Evolutionary conservation across 2,113 vertebrate species (phyloP), one percentile per base, ranked within the genome.

Genomic region (Myrmecobius fasciatus): DNA sequence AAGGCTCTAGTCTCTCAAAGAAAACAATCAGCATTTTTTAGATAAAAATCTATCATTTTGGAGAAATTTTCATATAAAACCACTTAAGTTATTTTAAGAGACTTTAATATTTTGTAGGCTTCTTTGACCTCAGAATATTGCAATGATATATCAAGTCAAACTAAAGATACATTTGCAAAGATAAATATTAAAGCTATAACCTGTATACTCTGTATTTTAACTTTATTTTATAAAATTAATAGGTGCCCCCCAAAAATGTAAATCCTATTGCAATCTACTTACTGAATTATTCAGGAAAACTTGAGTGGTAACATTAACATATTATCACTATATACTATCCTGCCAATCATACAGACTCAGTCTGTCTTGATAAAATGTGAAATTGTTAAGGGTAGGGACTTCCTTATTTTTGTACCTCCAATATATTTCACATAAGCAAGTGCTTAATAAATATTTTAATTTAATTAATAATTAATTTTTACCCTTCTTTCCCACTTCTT

Each of bases 1-100:
- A 88, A 0, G 92, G 51, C 89, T 83, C 49, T 91, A 93, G 28
- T 25, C 89, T 92, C 31, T 75, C 12, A 93, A 89, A 95, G 49
- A 93, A 92, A 8, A 46, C 1, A 43, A 75, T 36, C 11, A 94
- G 91, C 91, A 31, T 7, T 36, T 67, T 53, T 53, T 93, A 90
- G 2, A 89, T 83, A 94, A 94, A 94, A 91, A 53, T 53, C 0
- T 67, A 31, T 26, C 17, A 36, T 67, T 67, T 67, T 67, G 36
- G 60, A 36, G 60, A 0, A 90, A 4, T 0, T 3, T 91, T 88
- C 1, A 36, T 95, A 90, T 88, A 12, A 93, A 53, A 20, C 5
- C 89, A 89, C 93, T 90, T 94, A 60, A 92, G 11, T 89, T 53
- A 90, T 6, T 48, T 48, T 48, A 48, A 48, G 6, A 48, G 48